Percentiles rank a stretch among this genome's conserved stretches.
Evolutionary conservation across 2,888 invertebrate species (phyloP).

Genomic region (Salpingus planirostris): DNA sequence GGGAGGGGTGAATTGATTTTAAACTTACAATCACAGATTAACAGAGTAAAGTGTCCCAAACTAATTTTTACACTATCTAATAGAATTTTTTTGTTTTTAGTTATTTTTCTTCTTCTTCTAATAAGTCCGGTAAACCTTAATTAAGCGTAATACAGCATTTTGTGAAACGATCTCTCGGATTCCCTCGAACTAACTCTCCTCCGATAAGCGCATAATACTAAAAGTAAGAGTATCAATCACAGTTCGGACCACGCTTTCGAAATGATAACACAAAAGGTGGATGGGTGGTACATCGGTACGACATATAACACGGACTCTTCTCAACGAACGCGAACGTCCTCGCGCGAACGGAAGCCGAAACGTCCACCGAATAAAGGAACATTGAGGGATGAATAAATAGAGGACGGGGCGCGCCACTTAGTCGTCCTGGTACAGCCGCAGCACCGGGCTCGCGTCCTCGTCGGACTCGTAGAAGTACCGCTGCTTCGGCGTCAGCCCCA

Average conservation of each 20-base stretch:
- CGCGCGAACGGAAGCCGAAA: too few species aligned
- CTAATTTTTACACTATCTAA: constrained; percentile 18
- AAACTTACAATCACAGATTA: constrained; percentile 29
- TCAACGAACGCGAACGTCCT: too few species aligned
- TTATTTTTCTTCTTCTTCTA: too few species aligned
- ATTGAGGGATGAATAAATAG: constrained; percentile 18
- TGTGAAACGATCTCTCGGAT: constrained; percentile 20
- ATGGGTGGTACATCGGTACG: too few species aligned
- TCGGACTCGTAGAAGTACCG: constrained; percentile 50
- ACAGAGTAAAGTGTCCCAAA: constrained; percentile 16
- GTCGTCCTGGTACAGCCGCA: constrained; percentile 34
- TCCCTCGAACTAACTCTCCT: too few species aligned
- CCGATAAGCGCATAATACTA: constrained; percentile 26
- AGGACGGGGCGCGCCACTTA: constrained; percentile 16
- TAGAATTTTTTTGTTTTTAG: too few species aligned
- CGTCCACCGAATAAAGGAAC: constrained; percentile 21
- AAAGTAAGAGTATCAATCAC: too few species aligned
- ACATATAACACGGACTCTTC: too few species aligned
- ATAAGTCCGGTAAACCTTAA: constrained; percentile 22
- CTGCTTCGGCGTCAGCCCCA: constrained; percentile 46
- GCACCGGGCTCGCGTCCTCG: constrained; percentile 41
- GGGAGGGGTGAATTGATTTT: constrained; percentile 2
- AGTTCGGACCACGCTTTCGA: too few species aligned
- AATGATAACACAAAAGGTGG: too few species aligned
- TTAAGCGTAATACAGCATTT: constrained; percentile 26